Conservation (phyloP, 2,797 vertebrate genomes). For the Smutsia temminckii region DNA sequence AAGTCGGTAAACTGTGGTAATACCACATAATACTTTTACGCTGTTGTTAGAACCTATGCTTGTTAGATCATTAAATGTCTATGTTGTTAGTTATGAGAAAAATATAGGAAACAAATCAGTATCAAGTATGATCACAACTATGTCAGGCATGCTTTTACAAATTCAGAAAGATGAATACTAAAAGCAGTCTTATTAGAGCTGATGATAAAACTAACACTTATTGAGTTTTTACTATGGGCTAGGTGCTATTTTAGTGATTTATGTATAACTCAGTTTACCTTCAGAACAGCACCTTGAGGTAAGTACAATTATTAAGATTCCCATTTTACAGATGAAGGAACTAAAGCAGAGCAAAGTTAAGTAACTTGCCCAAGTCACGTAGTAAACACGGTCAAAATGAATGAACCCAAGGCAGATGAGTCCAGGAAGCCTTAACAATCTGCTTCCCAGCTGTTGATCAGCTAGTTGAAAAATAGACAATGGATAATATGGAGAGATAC, state of each 20-base stretch:
- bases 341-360: neutral
- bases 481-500: neutral
- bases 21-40: neutral
- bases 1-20: neutral
- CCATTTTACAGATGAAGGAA: neutral
- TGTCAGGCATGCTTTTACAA: constrained; percentile 1
- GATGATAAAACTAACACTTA: neutral
- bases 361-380: neutral
- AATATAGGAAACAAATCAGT: neutral
- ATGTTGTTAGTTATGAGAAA: neutral
- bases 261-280: neutral
- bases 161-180: neutral
- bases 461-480: neutral
- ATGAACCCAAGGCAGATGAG: neutral
- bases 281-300: neutral
- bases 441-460: neutral
- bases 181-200: neutral
- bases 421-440: neutral
- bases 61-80: neutral
- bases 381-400: neutral
- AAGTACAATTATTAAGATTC: neutral
- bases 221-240: neutral
- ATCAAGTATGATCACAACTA: neutral
- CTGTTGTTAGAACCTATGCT: neutral
- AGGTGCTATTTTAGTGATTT: neutral